A percentile compares a stretch with the other conserved stretches of the same genome.
phyloP scores from a whole-genome alignment of 2,888 invertebrate species.

The Macrosiphum euphorbiae region DNA sequence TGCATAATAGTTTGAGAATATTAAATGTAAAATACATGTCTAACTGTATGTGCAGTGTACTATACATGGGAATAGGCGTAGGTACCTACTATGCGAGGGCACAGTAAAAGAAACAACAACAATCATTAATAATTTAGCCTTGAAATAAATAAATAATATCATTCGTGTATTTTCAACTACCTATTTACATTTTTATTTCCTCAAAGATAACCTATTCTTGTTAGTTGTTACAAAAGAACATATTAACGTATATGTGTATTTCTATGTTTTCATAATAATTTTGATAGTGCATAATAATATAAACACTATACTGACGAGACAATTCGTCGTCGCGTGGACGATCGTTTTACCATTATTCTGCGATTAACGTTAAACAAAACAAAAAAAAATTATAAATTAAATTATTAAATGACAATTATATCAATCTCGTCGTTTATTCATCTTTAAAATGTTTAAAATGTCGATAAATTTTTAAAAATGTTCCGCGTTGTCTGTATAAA shows the following conservation, averaged over 20 bases:
- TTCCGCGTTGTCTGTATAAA: neutral
- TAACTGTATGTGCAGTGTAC: neutral
- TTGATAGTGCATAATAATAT: conserved; percentile 23
- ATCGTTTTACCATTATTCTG: conserved; percentile 34
- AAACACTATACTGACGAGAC: conserved; percentile 39
- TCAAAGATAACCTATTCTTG: conserved; percentile 21
- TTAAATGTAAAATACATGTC: neutral
- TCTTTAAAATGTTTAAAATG: neutral
- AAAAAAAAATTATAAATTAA: neutral
- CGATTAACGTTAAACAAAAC: neutral
- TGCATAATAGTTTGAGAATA: neutral
- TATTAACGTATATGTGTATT: neutral
- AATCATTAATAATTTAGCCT: conserved; percentile 16
- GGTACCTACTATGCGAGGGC: neutral
- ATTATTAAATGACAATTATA: neutral
- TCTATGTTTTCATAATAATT: conserved; percentile 42
- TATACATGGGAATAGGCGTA: neutral
- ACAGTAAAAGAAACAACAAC: neutral
- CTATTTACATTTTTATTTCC: conserved; percentile 42
- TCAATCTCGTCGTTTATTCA: neutral
- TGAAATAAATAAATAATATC: conserved; percentile 14
- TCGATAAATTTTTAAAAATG: neutral
- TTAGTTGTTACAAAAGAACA: neutral
- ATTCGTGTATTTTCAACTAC: neutral
- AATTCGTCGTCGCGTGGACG: conserved; percentile 19